Evolutionary conservation across 2,113 vertebrate genomes (phyloP), one percentile per base, ranked within the genome.

Genomic region (Ophthalmolycus amberensis): DNA sequence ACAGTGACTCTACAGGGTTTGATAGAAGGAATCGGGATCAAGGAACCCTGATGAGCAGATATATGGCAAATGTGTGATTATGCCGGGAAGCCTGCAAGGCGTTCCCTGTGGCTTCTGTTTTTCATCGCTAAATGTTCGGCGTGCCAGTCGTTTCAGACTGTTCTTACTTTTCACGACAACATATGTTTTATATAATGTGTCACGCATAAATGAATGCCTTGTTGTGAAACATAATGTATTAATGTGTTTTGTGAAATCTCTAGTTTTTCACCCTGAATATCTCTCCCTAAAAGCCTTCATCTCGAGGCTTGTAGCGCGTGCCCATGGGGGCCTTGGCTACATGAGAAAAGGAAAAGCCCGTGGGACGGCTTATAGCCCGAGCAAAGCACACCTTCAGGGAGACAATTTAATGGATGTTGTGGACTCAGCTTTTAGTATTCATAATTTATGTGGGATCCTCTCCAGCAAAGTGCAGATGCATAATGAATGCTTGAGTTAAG

Each of bases 341-440:
- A 77, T 50, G 74, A 87, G 77, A 83, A 29, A 77, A 56, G 84
- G 44, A 75, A 69, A 79, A 76, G 54, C 88, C 93, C 75, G 1
- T n/a, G 89, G 89, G 89, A 79, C 71, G 77, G 81, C 78, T 91
- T 91, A 92, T 78, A 83, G 80, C 37, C 79, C 18, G 25, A 86
- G 84, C 77, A 63, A 84, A 88, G 89, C 92, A 91, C 85, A 90
- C 88, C 90, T 94, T 91, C 78, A 83, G 89, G 83, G 88, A 88
- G 87, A 87, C 80, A 86, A 91, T 94, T 92, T 94, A 95, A 95
- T 94, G 94, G 93, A 93, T 87, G 92, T 93, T 94, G 92, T 93
- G 91, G 94, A 93, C 93, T 95, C 93, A 90, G 95, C 95, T 95
- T 95, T 95, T 94, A 94, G 93, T 95, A 95, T 96, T 95, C 91